Evolutionary conservation across 2,113 vertebrate genomes (phyloP).

Genomic region (Gavialis gangeticus): DNA sequence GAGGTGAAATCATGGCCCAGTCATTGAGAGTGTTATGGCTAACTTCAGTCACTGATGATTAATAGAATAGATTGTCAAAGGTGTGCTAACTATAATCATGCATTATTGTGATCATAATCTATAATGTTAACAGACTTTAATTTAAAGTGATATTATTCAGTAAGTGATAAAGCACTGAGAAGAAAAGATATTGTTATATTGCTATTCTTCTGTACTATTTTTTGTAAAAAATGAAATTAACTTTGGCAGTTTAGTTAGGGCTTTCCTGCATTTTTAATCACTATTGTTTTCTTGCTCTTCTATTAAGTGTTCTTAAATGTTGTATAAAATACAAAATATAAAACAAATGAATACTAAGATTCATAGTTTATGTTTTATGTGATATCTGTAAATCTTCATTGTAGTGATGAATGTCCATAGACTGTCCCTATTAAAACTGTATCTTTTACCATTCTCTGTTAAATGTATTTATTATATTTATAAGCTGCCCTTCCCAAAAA

Average conservation of each 20-base stretch:
- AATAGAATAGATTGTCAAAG: too few relatives aligned
- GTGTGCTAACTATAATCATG: too few relatives aligned
- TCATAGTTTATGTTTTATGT: neutral
- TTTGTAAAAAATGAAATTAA: neutral
- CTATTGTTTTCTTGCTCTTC: neutral
- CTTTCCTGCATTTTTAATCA: neutral
- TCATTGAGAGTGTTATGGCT: neutral
- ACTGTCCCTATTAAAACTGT: neutral
- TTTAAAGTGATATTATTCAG: neutral
- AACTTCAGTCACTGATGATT: too few relatives aligned
- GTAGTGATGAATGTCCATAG: neutral
- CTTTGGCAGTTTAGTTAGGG: fast-evolving
- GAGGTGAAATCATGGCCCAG: neutral
- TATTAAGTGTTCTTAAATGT: neutral
- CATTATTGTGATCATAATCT: neutral
- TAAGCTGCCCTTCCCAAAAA: too few relatives aligned
- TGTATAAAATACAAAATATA: neutral
- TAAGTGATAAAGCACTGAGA: neutral
- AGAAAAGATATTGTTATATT: too few relatives aligned
- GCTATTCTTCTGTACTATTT: neutral
- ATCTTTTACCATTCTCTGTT: neutral
- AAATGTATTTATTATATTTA: neutral
- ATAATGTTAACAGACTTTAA: neutral
- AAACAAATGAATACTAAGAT: neutral
- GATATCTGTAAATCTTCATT: neutral